Base-by-base conservation (phyloP, 1,140 invertebrate species). In the Tribolium castaneum region DNA sequence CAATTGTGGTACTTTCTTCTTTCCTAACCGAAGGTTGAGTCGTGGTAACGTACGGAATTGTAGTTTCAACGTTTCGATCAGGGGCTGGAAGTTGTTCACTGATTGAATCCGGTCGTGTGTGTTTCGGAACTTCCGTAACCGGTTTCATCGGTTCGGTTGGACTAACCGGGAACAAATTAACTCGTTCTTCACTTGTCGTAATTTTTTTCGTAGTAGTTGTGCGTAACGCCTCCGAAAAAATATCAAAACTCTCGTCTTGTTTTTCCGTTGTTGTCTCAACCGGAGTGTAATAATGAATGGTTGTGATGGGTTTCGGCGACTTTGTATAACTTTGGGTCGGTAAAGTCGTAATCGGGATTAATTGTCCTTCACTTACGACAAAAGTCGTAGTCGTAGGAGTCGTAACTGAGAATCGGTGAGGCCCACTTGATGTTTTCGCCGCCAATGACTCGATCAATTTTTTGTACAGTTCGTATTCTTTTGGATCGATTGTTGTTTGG, bases 61-160 rank as follows among this genome's bases (percentile, higher is more conserved):
- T 83, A 6, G 80, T 80, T 35, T 82, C 82, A 6, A 51, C 52
- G 39, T 51, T 74, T 51, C 77, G 52, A n/a, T 84, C 79, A 14
- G 82, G 82, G 22, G 85, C 75, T 30, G 85, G 83, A 54, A 87
- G 25, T 82, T 86, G 86, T 35, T 82, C 82, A 78, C 83, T 85
- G 30, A 85, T 82, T 6, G 85, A 83, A 70, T 86, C 81, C 6
- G 83, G 80, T 75, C 80, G 62, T 81, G 80, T 78, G 80, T 51
- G 39, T 80, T 80, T 10, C 52, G 73, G 70, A 56, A 6, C 49
- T 78, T 76, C 78, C 39, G 56, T 59, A 25, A 71, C 72, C 19
- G 49, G 25, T 39, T 59, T 70, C 10, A 45, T 78, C 45, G 66
- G 52, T 50, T 56, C 62, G 6, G 70, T 66, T 74, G 56, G 39